Conservation (phyloP, 2,113 vertebrate genomes). For the Pimephales promelas region DNA sequence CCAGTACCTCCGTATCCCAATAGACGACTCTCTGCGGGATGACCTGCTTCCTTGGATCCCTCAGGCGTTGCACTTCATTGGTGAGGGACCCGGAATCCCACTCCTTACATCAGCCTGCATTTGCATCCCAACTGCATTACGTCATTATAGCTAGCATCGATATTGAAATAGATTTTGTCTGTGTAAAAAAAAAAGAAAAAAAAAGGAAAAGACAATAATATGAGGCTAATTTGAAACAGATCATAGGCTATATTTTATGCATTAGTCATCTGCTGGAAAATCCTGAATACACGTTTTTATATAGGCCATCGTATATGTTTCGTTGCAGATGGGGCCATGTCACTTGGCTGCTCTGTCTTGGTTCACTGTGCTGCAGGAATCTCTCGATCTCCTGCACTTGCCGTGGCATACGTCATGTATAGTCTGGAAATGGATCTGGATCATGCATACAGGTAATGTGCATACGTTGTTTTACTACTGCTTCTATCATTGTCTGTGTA, state of each 20-base stretch:
- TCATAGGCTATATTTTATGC: not conserved
- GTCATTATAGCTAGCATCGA: not conserved
- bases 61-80: constrained; percentile 78
- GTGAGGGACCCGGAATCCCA: constrained; percentile 60
- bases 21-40: constrained; percentile 80
- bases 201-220: not conserved
- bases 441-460: constrained; percentile 77
- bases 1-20: constrained; percentile 79
- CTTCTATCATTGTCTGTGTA: not conserved
- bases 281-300: not conserved
- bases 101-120: not conserved
- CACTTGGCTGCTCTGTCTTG: constrained; percentile 73
- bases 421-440: constrained; percentile 76
- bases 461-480: not conserved
- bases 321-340: constrained; percentile 73
- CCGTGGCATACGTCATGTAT: constrained; percentile 82
- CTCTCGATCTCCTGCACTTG: constrained; percentile 80
- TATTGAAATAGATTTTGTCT: not conserved
- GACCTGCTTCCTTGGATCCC: constrained; percentile 82
- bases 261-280: not conserved
- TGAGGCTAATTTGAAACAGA: not conserved
- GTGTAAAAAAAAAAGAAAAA: not conserved
- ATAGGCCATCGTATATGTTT: not conserved
- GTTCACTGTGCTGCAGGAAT: constrained; percentile 82
- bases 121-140: constrained; percentile 27